Evolutionary conservation across 2,797 vertebrate species (phyloP), one percentile per base, ranked within the genome.

Genomic region (Micrastur ruficollis): DNA sequence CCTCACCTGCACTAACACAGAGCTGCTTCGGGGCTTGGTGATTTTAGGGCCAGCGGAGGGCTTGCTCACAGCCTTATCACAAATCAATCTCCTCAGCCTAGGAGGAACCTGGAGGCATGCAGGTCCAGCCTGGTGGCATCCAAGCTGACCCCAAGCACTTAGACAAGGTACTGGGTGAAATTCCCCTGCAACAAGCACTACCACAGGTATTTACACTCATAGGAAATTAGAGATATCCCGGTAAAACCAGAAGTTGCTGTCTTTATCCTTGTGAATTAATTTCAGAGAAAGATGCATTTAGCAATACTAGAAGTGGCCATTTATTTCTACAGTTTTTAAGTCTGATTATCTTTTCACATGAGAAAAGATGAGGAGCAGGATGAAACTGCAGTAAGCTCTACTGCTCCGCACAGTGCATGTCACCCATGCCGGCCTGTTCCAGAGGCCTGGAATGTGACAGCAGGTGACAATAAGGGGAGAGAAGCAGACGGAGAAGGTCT

Each of bases 391-490:
- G n/a, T 46, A n/a, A 46, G 47, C 72, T 61, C 26, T n/a, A 29
- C n/a, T 46, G 22, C 38, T 61, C 68, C 1, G 2, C 38, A 61
- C 1, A 0, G 21, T 18, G 32, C 3, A 2, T 59, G 36, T 14
- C 38, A 38, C n/a, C 18, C 8, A 0, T 18, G 17, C 26, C 29
- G 1, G 1, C 40, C 34, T 55, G 49, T 18, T 55, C 65, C 66
- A 71, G 49, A 62, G 56, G 29, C 27, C 53, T 46, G n/a, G n/a
- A 47, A 70, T 70, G 49, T 71, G 40, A 71, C 40, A 87, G 23
- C n/a, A 70, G 49, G 31, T 47, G 31, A 53, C 40, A 46, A 34
- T 5, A 36, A 27, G 19, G 26, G n/a, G 27, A 62, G 29, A 70
- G 56, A 55, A 46, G 12, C n/a, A 70, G 36, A 34, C 25, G 31